Evolutionary conservation across 2,113 vertebrate species (phyloP).

Genomic region (Butastur rufipennis): DNA sequence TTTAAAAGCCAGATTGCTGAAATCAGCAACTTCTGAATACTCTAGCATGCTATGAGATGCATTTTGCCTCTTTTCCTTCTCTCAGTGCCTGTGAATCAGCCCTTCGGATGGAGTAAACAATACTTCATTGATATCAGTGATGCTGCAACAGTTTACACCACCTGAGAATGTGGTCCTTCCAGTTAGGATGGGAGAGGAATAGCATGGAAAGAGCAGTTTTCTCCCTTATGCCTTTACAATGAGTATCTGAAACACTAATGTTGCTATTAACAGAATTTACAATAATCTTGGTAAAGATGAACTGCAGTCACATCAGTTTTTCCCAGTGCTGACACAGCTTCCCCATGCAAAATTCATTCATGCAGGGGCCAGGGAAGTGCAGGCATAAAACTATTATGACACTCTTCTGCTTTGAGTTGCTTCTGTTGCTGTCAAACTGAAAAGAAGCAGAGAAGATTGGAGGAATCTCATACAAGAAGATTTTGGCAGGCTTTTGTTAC

Average conservation of each 20-base stretch:
- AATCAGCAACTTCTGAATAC: not conserved
- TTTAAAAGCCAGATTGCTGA: not conserved
- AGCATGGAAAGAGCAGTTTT: accelerated
- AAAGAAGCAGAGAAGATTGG: not conserved
- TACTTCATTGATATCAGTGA: not conserved
- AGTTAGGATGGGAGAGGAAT: not conserved
- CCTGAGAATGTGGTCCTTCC: not conserved
- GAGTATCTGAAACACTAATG: not conserved
- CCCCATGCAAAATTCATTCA: not conserved
- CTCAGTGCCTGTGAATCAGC: not conserved
- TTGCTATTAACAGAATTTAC: not conserved
- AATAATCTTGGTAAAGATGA: not conserved
- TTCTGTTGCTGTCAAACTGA: not conserved
- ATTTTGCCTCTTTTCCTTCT: not conserved
- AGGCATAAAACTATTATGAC: not conserved
- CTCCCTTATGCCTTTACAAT: not conserved
- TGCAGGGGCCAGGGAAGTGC: not conserved
- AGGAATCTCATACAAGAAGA: not conserved
- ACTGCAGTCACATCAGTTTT: not conserved
- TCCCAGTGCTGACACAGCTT: constrained; percentile 16
- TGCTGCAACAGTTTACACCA: not conserved
- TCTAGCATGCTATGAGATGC: not conserved
- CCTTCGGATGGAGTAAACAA: not conserved
- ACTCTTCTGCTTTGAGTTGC: not conserved
- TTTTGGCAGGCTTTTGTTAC: not conserved